These are phyloP conservation scores for Symphodus melops DNA, from an alignment of 2,113 vertebrate species.

Conservation along the genomic window DNA sequence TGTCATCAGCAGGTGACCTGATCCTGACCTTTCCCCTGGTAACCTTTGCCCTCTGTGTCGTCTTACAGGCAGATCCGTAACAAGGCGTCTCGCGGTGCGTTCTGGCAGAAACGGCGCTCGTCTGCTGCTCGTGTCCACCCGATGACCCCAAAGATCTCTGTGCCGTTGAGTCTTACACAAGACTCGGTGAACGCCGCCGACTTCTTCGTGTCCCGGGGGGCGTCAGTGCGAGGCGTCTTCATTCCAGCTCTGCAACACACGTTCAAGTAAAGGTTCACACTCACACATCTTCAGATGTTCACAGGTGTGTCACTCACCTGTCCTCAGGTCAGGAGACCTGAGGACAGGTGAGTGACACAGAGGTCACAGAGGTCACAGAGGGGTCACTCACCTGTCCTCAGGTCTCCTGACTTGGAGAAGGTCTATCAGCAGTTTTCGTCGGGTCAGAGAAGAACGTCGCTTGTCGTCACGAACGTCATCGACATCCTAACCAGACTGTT, in stretches of 20 bases:
- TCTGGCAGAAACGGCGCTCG: constrained; percentile 54
- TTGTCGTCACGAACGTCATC: constrained; percentile 72
- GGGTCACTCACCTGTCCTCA: neutral
- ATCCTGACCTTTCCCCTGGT: no score
- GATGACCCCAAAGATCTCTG: neutral
- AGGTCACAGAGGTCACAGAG: no score
- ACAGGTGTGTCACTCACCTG: no score
- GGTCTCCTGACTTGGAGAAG: constrained; percentile 71
- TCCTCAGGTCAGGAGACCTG: no score
- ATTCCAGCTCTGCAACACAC: constrained; percentile 71
- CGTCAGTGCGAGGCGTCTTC: constrained; percentile 62
- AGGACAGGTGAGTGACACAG: no score
- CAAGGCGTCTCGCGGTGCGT: constrained; percentile 41
- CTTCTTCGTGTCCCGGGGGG: constrained; percentile 69
- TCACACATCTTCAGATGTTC: no score
- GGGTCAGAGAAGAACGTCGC: constrained; percentile 66
- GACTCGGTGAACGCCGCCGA: constrained; percentile 44
- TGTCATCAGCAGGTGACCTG: neutral
- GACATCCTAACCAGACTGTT: constrained; percentile 73
- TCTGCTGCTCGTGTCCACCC: constrained; percentile 58
- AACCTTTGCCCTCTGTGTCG: neutral
- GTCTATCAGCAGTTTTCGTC: constrained; percentile 77
- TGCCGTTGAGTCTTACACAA: neutral
- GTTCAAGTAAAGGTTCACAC: constrained; percentile 65
- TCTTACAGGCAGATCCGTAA: constrained; percentile 65